phyloP scores from a whole-genome alignment of 2,888 invertebrate genomes.

The Drepana falcataria region DNA sequence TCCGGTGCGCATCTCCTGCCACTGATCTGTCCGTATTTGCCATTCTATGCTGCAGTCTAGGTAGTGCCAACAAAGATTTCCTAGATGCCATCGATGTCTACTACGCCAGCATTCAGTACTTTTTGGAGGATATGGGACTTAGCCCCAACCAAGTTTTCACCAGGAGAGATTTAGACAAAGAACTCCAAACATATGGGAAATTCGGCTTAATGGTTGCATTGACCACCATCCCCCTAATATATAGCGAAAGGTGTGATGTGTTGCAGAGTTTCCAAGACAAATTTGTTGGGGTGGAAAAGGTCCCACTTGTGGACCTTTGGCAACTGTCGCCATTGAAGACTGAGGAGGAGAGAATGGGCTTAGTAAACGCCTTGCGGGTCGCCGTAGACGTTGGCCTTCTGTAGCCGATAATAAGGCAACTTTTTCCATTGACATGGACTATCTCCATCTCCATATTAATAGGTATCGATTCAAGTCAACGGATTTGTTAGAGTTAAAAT shows the following conservation, averaged over 20 bases:
- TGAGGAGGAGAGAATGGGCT: constrained; percentile 29
- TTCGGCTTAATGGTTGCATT: constrained; percentile 36
- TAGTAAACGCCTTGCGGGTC: constrained; percentile 38
- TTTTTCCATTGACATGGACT: constrained; percentile 1
- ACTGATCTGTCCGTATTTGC: constrained; percentile 39
- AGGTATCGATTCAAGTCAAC: constrained; percentile 21
- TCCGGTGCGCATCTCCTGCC: constrained; percentile 39
- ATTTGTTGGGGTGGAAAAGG: constrained; percentile 25
- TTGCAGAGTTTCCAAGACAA: constrained; percentile 24
- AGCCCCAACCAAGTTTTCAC: constrained; percentile 29
- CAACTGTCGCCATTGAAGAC: constrained; percentile 31
- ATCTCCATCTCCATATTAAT: constrained; percentile 6
- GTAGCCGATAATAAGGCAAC: constrained; percentile 4
- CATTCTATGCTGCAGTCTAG: constrained; percentile 28
- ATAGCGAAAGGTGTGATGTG: constrained; percentile 35
- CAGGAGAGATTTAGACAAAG: constrained; percentile 29
- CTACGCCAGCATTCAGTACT: constrained; percentile 33
- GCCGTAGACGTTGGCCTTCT: constrained; percentile 43
- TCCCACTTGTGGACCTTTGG: constrained; percentile 46
- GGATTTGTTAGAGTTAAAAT: constrained; percentile 27
- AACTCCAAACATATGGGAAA: constrained; percentile 40
- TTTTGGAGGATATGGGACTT: constrained; percentile 40
- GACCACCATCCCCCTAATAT: constrained; percentile 37
- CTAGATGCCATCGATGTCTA: constrained; percentile 34
- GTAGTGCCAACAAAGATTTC: constrained; percentile 30